Percentiles rank a stretch among this genome's conserved stretches.
These are phyloP conservation scores for Abrostola tripartita DNA, from an alignment of 2,888 invertebrate species.

Conservation along the genomic window DNA sequence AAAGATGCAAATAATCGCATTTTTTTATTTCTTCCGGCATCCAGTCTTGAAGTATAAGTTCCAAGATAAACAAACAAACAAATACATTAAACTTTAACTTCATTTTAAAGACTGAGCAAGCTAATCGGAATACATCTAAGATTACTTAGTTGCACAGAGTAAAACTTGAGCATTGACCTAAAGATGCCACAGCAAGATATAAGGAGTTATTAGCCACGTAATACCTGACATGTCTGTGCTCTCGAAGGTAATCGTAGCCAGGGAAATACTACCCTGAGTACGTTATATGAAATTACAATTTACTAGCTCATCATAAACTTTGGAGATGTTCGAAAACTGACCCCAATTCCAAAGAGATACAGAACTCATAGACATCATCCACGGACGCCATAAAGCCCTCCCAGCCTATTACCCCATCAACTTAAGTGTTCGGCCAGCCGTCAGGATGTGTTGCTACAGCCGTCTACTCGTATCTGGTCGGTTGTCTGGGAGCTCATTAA, in stretches of 20 bases:
- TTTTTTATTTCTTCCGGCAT: no score
- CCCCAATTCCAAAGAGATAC: slow-evolving; percentile 72
- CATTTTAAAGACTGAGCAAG: not conserved
- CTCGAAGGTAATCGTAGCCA: slow-evolving; percentile 2
- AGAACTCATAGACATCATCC: slow-evolving; percentile 65
- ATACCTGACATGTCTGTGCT: slow-evolving; percentile 13
- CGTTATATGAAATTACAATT: slow-evolving; percentile 48
- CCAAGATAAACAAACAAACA: not conserved
- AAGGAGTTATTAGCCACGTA: slow-evolving; percentile 5
- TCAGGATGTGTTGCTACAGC: slow-evolving; percentile 48
- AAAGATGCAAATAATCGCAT: no score
- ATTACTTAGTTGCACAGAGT: slow-evolving; percentile 1
- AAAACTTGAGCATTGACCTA: not conserved
- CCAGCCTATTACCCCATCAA: slow-evolving; percentile 70
- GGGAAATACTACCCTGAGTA: slow-evolving; percentile 28
- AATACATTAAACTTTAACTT: not conserved
- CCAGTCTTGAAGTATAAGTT: no score
- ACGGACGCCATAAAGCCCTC: slow-evolving; percentile 68
- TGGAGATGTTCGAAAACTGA: slow-evolving; percentile 63
- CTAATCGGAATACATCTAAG: slow-evolving; percentile 1
- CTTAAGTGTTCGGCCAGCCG: slow-evolving; percentile 64
- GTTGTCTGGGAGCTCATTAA: slow-evolving; percentile 82
- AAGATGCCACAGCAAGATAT: slow-evolving; percentile 14
- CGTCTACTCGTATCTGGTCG: slow-evolving; percentile 67
- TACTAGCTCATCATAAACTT: slow-evolving; percentile 35